Percentiles rank a stretch among this genome's conserved stretches.
phyloP scores from a whole-genome alignment of 2,113 vertebrate genomes.

The Peromyscus maniculatus region DNA sequence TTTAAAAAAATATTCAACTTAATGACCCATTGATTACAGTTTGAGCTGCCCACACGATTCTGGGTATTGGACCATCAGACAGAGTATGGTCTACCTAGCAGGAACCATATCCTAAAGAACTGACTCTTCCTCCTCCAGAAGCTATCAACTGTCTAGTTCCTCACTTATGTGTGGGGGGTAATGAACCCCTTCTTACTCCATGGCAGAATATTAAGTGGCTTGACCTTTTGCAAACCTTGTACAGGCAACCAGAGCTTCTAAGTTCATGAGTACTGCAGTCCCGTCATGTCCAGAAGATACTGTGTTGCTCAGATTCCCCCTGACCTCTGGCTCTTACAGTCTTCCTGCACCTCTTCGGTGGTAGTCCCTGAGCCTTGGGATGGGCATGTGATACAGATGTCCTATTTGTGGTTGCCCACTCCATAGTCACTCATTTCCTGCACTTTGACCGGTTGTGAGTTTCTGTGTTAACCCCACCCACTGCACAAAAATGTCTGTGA shows the following conservation, averaged over 20 bases:
- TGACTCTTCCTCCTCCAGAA: background rate
- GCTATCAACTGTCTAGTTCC: background rate
- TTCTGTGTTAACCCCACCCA: background rate
- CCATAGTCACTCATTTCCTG: background rate
- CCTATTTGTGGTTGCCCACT: background rate
- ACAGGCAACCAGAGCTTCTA: background rate
- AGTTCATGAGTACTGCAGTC: background rate
- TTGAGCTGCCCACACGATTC: background rate
- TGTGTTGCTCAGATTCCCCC: background rate
- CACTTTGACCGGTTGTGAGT: background rate
- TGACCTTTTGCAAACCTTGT: background rate
- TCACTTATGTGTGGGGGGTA: background rate
- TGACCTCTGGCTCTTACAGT: background rate
- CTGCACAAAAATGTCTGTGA: background rate
- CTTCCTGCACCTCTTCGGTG: background rate
- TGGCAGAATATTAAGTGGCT: background rate
- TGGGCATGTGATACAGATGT: background rate
- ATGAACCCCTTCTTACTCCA: background rate
- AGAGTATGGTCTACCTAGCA: background rate
- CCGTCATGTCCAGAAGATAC: background rate
- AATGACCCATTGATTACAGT: background rate
- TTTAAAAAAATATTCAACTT: background rate
- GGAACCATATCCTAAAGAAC: background rate
- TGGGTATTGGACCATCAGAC: background rate
- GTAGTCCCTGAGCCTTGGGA: background rate